Conservation (phyloP, 2,797 vertebrate species). For the Channa striata region DNA sequence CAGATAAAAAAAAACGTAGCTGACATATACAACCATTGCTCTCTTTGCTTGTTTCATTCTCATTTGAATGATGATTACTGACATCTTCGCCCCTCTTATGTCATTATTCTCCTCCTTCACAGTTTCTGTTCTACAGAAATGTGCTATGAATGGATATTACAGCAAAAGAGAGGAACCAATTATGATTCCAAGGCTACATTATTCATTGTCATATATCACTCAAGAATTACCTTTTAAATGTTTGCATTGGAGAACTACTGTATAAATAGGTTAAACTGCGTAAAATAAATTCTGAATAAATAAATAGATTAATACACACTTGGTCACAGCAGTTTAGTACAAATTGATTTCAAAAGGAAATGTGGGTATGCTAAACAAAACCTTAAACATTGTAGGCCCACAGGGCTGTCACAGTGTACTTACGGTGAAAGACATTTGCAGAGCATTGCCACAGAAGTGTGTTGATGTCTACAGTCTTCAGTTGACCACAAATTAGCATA, state of each 20-base stretch:
- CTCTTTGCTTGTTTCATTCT: not conserved
- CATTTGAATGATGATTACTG: slow-evolving; percentile 18
- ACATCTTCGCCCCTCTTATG: slow-evolving; percentile 8
- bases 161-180: slow-evolving; percentile 47
- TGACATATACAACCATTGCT: slow-evolving; percentile 28
- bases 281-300: no score
- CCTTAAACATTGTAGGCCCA: no score
- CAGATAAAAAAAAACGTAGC: slow-evolving; percentile 53
- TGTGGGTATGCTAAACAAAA: no score
- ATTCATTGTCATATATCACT: not conserved
- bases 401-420: not conserved
- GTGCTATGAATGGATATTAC: slow-evolving; percentile 37
- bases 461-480: not conserved
- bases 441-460: not conserved
- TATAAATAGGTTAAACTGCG: no score
- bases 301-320: no score
- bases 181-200: slow-evolving; percentile 43
- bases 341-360: no score
- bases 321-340: no score
- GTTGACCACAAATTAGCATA: not conserved
- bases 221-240: no score
- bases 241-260: no score
- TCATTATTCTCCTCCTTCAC: not conserved
- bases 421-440: not conserved
- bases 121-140: slow-evolving; percentile 3